Percentiles rank a stretch among this genome's conserved stretches.
Evolutionary conservation across 2,113 vertebrate genomes (phyloP).

Genomic region (Mastomys coucha): DNA sequence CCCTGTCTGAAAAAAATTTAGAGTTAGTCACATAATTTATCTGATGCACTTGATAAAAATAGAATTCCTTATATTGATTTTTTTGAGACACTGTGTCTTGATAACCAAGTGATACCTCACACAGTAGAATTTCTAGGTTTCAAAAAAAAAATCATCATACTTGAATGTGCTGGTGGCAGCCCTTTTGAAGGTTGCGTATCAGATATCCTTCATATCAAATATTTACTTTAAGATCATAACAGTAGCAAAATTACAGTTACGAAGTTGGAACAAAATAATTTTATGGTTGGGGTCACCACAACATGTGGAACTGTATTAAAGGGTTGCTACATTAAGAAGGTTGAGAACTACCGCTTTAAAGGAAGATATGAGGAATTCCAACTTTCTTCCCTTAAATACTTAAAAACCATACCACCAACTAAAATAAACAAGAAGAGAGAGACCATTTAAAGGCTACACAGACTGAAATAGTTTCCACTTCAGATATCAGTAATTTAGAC

Average conservation of each 20-base stretch:
- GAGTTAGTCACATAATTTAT: slow-evolving; percentile 2
- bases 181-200: not conserved
- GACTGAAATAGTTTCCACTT: slow-evolving; percentile 61
- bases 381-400: slow-evolving; percentile 39
- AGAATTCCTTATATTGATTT: slow-evolving; percentile 20
- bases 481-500: slow-evolving; percentile 61
- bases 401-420: slow-evolving; percentile 40
- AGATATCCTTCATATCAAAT: not conserved
- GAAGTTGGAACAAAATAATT: not conserved
- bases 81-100: not conserved
- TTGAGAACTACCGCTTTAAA: not conserved
- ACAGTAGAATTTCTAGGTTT: not conserved
- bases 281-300: not conserved
- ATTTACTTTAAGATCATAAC: not conserved
- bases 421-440: slow-evolving; percentile 56
- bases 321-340: not conserved
- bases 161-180: not conserved
- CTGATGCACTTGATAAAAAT: not conserved
- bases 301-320: not conserved
- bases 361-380: not conserved
- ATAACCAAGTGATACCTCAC: not conserved
- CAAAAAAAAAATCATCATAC: not conserved
- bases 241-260: not conserved
- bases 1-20: not conserved
- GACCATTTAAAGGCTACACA: slow-evolving; percentile 19